A percentile compares a stretch with the other conserved stretches of the same genome.
Evolutionary conservation across 2,797 vertebrate genomes (phyloP).

Genomic region (Podarcis siculus): DNA sequence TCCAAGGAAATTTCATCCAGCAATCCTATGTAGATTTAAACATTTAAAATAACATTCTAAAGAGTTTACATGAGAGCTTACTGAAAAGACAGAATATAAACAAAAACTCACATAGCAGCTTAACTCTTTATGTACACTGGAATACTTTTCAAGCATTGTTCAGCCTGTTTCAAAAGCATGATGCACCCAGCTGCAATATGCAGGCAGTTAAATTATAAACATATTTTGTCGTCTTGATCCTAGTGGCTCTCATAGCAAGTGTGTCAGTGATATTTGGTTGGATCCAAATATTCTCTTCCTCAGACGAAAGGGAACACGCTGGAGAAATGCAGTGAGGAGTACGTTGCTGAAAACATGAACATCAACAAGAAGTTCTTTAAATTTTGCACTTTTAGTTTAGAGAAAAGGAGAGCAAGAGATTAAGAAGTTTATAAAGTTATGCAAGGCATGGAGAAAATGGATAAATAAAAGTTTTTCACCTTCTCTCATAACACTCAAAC

Average conservation of each 20-base stretch:
- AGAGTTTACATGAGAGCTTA: conserved; percentile 61
- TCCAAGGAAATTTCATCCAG: conserved; percentile 72
- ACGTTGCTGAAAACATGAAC: too few relatives aligned
- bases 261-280: neutral
- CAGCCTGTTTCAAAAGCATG: conserved; percentile 41
- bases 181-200: conserved; percentile 38
- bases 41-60: conserved; percentile 71
- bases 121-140: conserved; percentile 47
- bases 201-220: conserved; percentile 44
- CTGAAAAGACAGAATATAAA: conserved; percentile 52
- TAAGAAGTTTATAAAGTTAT: too few relatives aligned
- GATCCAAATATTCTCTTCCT: neutral
- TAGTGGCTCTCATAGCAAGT: neutral
- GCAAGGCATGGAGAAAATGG: too few relatives aligned
- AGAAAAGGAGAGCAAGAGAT: too few relatives aligned
- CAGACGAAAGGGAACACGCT: neutral
- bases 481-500: too few relatives aligned
- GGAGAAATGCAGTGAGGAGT: too few relatives aligned
- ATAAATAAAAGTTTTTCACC: too few relatives aligned
- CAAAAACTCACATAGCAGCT: neutral
- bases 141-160: neutral
- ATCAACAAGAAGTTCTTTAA: too few relatives aligned
- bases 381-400: too few relatives aligned
- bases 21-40: conserved; percentile 63
- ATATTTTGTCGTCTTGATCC: conserved; percentile 39